phyloP scores from a whole-genome alignment of 2,797 vertebrate species.

The Tamandua tetradactyla region DNA sequence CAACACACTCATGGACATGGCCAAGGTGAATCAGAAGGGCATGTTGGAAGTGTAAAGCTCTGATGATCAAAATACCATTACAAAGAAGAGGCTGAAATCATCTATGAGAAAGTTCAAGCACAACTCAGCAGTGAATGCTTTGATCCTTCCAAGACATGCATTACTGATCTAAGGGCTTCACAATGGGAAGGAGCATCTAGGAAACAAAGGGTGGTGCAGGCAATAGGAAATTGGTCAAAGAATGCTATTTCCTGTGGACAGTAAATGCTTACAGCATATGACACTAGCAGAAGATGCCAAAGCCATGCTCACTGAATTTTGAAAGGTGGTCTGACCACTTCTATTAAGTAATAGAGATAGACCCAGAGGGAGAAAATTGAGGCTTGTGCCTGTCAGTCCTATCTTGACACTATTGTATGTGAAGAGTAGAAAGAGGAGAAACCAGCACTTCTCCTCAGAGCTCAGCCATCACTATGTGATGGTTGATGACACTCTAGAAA shows the following conservation, averaged over 20 bases:
- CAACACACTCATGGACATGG: conserved; percentile 90
- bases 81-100: conserved; percentile 84
- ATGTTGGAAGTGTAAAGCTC: conserved; percentile 80
- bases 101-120: conserved; percentile 90
- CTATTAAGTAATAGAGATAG: conserved; percentile 94
- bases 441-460: conserved; percentile 89
- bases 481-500: conserved; percentile 95
- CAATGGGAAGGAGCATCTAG: conserved; percentile 94
- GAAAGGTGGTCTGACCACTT: conserved; percentile 88
- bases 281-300: conserved; percentile 87
- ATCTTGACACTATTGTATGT: conserved; percentile 93
- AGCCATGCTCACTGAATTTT: conserved; percentile 89
- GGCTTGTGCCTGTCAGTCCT: conserved; percentile 87
- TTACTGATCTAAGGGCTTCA: conserved; percentile 87
- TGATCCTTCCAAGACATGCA: conserved; percentile 85
- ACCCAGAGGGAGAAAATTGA: conserved; percentile 94
- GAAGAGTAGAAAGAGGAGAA: too few relatives aligned
- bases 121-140: conserved; percentile 90
- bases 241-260: conserved; percentile 95
- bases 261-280: conserved; percentile 89
- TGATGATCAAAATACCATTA: conserved; percentile 86
- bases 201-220: conserved; percentile 84
- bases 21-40: conserved; percentile 81
- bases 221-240: conserved; percentile 85
- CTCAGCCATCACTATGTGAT: conserved; percentile 93